Conservation (phyloP, 53 echinoderm and acorn worm species). For the Arbacia lixula region DNA sequence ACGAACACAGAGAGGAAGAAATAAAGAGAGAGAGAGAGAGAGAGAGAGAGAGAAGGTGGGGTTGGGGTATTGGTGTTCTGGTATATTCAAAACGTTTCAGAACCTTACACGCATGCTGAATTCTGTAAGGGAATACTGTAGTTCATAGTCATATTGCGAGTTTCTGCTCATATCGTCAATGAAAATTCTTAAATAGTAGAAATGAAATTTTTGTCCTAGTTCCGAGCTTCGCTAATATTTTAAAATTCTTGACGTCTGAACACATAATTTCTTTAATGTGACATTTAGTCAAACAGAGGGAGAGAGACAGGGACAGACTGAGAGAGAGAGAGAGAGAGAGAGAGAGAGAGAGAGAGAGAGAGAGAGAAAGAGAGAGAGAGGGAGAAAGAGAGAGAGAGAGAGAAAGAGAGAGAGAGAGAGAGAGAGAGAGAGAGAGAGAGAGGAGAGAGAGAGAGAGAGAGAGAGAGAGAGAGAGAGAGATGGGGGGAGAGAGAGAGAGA, state of each 20-base stretch:
- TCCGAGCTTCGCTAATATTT: too few relatives aligned
- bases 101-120: too few relatives aligned
- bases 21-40: neutral
- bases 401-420: neutral
- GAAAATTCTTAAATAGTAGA: too few relatives aligned
- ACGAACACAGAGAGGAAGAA: neutral
- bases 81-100: too few relatives aligned
- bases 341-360: neutral
- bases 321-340: neutral
- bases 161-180: too few relatives aligned
- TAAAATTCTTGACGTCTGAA: too few relatives aligned
- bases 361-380: neutral
- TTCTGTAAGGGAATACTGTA: too few relatives aligned
- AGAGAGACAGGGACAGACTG: neutral
- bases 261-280: too few relatives aligned
- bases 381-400: neutral
- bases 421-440: neutral
- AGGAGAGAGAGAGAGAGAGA: neutral
- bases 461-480: neutral
- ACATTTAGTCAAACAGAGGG: neutral
- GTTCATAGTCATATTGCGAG: too few relatives aligned
- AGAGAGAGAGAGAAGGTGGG: neutral
- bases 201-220: too few relatives aligned
- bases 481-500: too few relatives aligned
- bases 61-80: too few relatives aligned